These are phyloP conservation scores for Xanthorhoe spadicearia DNA, from an alignment of 2,888 invertebrate genomes.

Conservation along the genomic window DNA sequence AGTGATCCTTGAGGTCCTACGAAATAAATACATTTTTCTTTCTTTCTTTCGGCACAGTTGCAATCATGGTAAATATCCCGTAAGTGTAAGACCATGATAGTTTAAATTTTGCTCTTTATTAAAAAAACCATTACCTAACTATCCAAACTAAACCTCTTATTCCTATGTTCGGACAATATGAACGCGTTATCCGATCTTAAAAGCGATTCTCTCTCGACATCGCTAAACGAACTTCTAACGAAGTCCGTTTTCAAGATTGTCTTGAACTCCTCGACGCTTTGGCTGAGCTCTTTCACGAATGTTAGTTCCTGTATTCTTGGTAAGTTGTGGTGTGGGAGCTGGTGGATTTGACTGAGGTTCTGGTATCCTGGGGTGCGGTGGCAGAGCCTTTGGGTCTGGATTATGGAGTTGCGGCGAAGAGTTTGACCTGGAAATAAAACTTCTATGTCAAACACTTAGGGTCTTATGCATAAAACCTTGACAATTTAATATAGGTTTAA, in stretches of 20 bases:
- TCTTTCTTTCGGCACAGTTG: too few species aligned
- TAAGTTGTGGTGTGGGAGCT: conserved; percentile 8
- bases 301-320: conserved; percentile 59
- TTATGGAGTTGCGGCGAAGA: conserved; percentile 86
- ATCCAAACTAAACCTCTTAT: conserved; percentile 57
- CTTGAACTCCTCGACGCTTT: conserved; percentile 66
- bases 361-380: conserved; percentile 81
- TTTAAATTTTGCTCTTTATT: too few species aligned
- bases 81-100: too few species aligned
- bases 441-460: too few species aligned
- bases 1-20: too few species aligned
- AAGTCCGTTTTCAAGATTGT: conserved; percentile 62
- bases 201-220: conserved; percentile 68
- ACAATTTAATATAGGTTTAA: too few species aligned
- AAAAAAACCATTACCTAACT: conserved; percentile 37
- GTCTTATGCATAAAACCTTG: too few species aligned
- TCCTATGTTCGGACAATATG: conserved; percentile 67
- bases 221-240: conserved; percentile 64
- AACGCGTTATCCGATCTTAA: conserved; percentile 74
- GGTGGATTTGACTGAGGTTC: conserved; percentile 47
- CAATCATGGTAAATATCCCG: too few species aligned
- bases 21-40: too few species aligned
- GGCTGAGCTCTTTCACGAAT: conserved; percentile 58
- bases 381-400: conserved; percentile 84
- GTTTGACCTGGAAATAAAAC: conserved; percentile 79